Evolutionary conservation across 2,888 invertebrate genomes (phyloP).

Genomic region (Chamaedrilus cognettii): DNA sequence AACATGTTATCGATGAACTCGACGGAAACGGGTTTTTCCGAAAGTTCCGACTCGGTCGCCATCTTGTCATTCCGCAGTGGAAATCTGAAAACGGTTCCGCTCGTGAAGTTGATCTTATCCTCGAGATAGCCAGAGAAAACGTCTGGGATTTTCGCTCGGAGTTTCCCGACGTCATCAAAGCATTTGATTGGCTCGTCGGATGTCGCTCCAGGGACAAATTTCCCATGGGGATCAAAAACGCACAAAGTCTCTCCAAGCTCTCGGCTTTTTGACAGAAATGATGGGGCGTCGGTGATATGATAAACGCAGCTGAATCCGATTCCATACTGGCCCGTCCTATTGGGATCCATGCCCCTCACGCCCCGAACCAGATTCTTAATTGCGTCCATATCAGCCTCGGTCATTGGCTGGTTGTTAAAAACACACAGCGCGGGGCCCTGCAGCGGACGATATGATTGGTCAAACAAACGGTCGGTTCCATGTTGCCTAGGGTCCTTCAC

Average conservation of each 20-base stretch:
- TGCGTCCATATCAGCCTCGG: constrained; percentile 46
- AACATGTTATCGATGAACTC: constrained; percentile 39
- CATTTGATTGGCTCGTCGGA: constrained; percentile 38
- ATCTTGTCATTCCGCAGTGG: constrained; percentile 46
- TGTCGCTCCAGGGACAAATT: constrained; percentile 42
- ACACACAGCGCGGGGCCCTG: constrained; percentile 57
- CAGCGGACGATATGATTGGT: constrained; percentile 41
- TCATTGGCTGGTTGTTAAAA: constrained; percentile 51
- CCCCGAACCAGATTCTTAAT: constrained; percentile 53
- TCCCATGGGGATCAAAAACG: constrained; percentile 50
- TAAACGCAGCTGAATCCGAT: constrained; percentile 57
- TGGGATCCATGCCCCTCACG: constrained; percentile 48
- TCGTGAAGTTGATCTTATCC: constrained; percentile 33
- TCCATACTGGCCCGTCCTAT: constrained; percentile 54
- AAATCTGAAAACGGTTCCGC: constrained; percentile 50
- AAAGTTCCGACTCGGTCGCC: constrained; percentile 43
- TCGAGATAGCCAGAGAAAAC: constrained; percentile 45
- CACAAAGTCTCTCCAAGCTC: constrained; percentile 45
- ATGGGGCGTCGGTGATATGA: constrained; percentile 55
- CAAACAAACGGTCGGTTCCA: constrained; percentile 38
- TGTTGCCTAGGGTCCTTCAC: constrained; percentile 46
- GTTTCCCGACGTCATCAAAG: constrained; percentile 34
- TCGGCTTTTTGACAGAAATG: constrained; percentile 44
- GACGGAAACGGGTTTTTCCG: constrained; percentile 29
- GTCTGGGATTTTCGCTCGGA: constrained; percentile 34